Percentiles rank a stretch among this genome's conserved stretches.
Conservation (phyloP, 2,113 vertebrate genomes). For the Danionella cerebrum region DNA sequence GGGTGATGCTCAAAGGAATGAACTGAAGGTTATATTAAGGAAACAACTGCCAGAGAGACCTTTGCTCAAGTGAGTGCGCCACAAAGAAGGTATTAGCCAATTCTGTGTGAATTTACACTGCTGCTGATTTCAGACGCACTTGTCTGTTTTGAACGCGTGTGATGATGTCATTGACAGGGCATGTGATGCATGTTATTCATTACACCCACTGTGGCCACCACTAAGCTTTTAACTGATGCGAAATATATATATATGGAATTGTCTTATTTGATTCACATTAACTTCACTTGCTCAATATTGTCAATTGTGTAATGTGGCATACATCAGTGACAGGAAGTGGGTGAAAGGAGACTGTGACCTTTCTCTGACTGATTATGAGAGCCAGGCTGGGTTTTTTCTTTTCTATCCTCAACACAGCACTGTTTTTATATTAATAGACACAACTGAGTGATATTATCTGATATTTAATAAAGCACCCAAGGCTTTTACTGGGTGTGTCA, state of each 20-base stretch:
- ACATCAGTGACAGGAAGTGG: not conserved
- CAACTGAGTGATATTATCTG: not conserved
- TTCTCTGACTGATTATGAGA: not conserved
- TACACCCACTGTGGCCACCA: not conserved
- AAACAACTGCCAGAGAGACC: slow-evolving; percentile 11
- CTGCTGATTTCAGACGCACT: not conserved
- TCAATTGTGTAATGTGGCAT: not conserved
- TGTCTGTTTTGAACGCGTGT: not conserved
- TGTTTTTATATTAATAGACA: not conserved
- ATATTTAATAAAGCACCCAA: not conserved
- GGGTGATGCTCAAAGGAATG: slow-evolving; percentile 21
- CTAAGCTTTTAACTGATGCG: too few relatives aligned
- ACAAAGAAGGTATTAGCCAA: slow-evolving; percentile 53
- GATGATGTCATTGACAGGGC: slow-evolving; percentile 15
- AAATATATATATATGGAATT: too few relatives aligned
- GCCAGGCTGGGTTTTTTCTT: not conserved
- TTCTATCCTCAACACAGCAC: not conserved
- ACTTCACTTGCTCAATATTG: not conserved
- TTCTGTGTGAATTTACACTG: not conserved
- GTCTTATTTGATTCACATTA: too few relatives aligned
- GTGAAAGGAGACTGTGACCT: not conserved
- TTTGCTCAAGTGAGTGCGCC: slow-evolving; percentile 5
- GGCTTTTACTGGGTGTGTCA: not conserved
- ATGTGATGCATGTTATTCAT: not conserved
- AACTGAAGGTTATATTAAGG: slow-evolving; percentile 13